Percentiles rank a stretch among this genome's conserved stretches.
These are phyloP conservation scores for Spea hammondii DNA, from an alignment of 2,797 vertebrate genomes.

Conservation along the genomic window DNA sequence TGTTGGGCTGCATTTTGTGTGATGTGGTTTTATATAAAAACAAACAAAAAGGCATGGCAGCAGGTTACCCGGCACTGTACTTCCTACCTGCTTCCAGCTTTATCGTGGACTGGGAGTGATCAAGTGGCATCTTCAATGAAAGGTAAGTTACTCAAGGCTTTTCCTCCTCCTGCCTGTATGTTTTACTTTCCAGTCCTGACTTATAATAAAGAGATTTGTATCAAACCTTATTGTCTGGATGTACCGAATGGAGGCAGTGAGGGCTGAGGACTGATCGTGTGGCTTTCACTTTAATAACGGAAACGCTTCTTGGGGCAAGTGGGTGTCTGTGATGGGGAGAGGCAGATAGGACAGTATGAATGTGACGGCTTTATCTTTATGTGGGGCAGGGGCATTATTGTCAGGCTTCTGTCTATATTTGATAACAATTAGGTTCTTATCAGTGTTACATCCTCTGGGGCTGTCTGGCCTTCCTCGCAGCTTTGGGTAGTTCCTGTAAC, in stretches of 20 bases:
- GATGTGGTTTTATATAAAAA: too few species aligned
- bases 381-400: conserved; percentile 21
- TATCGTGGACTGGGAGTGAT: not conserved
- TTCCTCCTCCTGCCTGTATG: not conserved
- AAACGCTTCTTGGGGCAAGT: conserved; percentile 25
- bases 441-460: conserved; percentile 49
- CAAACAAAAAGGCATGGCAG: not conserved
- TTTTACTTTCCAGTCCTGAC: too few species aligned
- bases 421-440: conserved; percentile 46
- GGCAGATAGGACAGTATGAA: not conserved
- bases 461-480: conserved; percentile 44
- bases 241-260: too few species aligned
- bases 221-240: too few species aligned
- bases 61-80: not conserved
- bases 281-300: not conserved
- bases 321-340: conserved; percentile 24
- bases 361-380: conserved; percentile 5
- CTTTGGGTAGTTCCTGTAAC: conserved; percentile 34
- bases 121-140: not conserved
- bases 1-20: too few species aligned
- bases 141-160: not conserved
- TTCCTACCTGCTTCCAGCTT: not conserved
- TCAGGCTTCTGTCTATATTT: conserved; percentile 29
- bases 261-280: too few species aligned
- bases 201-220: too few species aligned